Conservation (phyloP, 2,888 invertebrate genomes). For the Zygothrica quintamaculata region DNA sequence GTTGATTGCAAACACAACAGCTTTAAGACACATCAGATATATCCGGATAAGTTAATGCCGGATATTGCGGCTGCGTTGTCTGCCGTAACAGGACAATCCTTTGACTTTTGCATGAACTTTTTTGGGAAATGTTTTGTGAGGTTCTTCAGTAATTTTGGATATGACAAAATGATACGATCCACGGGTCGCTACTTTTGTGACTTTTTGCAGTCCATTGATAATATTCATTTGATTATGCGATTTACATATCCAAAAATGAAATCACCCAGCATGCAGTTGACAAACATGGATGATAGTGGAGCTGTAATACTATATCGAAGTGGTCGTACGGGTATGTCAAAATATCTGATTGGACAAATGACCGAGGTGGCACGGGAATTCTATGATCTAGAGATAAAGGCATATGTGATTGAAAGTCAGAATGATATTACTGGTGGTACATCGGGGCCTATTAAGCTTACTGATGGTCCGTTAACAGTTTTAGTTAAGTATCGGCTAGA, state of each 20-base stretch:
- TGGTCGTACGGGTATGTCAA: constrained; percentile 91
- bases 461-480: constrained; percentile 84
- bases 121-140: constrained; percentile 96
- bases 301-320: constrained; percentile 94
- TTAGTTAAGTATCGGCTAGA: constrained; percentile 90
- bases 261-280: constrained; percentile 96
- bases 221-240: constrained; percentile 95
- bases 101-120: constrained; percentile 93
- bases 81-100: constrained; percentile 86
- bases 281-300: constrained; percentile 91
- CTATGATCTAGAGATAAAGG: constrained; percentile 89
- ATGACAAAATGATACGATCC: constrained; percentile 93
- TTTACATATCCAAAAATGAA: constrained; percentile 97
- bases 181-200: constrained; percentile 96
- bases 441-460: constrained; percentile 82
- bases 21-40: constrained; percentile 93
- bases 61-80: constrained; percentile 91
- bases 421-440: constrained; percentile 85
- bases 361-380: constrained; percentile 94
- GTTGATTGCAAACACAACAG: constrained; percentile 90
- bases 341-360: constrained; percentile 95
- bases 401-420: constrained; percentile 89
- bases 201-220: constrained; percentile 95
- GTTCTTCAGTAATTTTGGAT: constrained; percentile 95
- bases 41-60: constrained; percentile 92